phyloP scores from a whole-genome alignment of 2,888 invertebrate genomes.

The Hybos culiciformis region DNA sequence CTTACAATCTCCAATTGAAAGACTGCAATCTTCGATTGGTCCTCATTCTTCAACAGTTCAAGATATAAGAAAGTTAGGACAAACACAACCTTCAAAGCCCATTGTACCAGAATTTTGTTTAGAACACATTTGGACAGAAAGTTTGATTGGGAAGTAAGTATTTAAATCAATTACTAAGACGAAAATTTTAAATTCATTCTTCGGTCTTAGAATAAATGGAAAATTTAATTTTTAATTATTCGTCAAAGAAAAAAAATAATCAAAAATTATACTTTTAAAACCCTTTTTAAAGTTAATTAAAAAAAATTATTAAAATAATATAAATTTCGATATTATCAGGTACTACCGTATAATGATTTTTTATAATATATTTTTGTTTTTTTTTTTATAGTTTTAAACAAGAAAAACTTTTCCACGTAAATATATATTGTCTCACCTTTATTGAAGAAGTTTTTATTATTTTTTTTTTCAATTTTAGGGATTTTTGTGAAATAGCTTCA shows the following conservation, averaged over 20 bases:
- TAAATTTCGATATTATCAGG: too few relatives aligned
- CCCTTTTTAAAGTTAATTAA: background rate
- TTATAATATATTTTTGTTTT: too few relatives aligned
- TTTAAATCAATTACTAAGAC: too few relatives aligned
- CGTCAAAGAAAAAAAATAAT: too few relatives aligned
- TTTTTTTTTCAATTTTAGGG: slow-evolving; percentile 29
- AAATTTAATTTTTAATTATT: too few relatives aligned
- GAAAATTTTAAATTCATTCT: too few relatives aligned
- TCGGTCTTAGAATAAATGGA: too few relatives aligned
- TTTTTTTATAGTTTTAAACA: too few relatives aligned
- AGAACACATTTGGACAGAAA: slow-evolving; percentile 83
- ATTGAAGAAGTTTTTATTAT: background rate
- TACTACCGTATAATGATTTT: too few relatives aligned
- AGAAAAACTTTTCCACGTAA: background rate
- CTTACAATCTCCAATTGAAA: slow-evolving; percentile 27
- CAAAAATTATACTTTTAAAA: too few relatives aligned
- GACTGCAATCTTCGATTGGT: slow-evolving; percentile 29
- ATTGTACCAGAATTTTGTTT: slow-evolving; percentile 75
- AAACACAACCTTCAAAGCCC: slow-evolving; percentile 47
- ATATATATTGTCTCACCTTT: slow-evolving; percentile 1
- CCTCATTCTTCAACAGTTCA: slow-evolving; percentile 29
- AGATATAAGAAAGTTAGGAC: slow-evolving; percentile 37
- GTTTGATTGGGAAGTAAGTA: slow-evolving; percentile 37
- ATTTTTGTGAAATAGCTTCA: slow-evolving; percentile 44
- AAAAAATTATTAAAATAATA: background rate